Conservation (phyloP, 2,113 vertebrate genomes). For the Narcine bancroftii region DNA sequence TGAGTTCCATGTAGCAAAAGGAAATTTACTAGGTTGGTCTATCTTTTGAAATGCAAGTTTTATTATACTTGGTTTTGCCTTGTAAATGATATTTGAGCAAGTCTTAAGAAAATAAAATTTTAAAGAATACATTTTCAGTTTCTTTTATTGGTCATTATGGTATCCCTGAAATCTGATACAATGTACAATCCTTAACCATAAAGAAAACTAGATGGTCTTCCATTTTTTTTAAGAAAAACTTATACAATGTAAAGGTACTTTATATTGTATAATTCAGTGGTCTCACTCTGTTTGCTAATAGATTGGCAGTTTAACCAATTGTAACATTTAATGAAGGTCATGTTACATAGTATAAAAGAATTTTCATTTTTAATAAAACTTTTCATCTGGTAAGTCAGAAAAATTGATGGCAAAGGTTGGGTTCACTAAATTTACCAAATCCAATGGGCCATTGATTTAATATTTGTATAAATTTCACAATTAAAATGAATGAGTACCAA, state of each 20-base stretch:
- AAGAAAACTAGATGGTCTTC: background rate
- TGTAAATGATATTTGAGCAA: background rate
- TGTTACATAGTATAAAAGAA: background rate
- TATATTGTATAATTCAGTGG: background rate
- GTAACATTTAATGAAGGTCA: background rate
- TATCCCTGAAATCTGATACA: background rate
- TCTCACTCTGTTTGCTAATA: background rate
- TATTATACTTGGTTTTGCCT: background rate
- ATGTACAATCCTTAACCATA: background rate
- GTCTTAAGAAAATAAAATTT: background rate
- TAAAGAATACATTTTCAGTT: background rate
- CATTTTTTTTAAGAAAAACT: background rate
- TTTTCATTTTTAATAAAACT: background rate
- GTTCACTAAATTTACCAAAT: background rate
- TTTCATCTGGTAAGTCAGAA: background rate
- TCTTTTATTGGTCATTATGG: background rate
- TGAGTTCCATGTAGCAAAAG: conserved; percentile 84
- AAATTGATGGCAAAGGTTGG: background rate
- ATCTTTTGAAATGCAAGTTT: background rate
- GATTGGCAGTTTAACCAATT: background rate
- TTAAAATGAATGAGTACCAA: background rate
- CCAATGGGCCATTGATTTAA: background rate
- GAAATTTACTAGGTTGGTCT: conserved; percentile 75
- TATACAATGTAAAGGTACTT: background rate
- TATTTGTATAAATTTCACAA: background rate